Evolutionary conservation across 2,797 vertebrate genomes (phyloP), one percentile per base, ranked within the genome.

Genomic region (Channallabes apus): DNA sequence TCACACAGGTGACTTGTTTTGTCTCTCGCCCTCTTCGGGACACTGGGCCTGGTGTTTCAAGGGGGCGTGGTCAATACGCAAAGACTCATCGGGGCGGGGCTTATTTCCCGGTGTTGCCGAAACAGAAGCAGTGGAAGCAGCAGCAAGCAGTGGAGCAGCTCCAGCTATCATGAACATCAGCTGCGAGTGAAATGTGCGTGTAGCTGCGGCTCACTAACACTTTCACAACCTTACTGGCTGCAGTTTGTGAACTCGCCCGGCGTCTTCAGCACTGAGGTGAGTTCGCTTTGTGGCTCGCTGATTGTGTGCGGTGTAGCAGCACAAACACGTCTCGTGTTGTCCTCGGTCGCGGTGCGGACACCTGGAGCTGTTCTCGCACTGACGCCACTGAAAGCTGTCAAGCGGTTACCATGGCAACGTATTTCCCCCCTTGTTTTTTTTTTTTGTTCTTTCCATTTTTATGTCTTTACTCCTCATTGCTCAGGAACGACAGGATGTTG

Each of bases 251-350:
- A 58, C 51, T 11, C 51, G 4, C 20, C 5, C 27, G 65, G 9
- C 73, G 18, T 22, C 38, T 78, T 79, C 69, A 79, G 83, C 68
- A 72, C 67, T 58, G 54, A 86, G 88, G 86, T 87, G 64, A 79
- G 82, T n/a, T 72, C 83, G 69, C 29, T 78, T 8, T 35, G 54
- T 77, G 54, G 51, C 22, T 18, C 4, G 64, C 11, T 46, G 32
- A 15, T 27, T n/a, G 24, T 2, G 38, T 76, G 27, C 54, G 35
- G 51, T 22, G 27, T 4, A 24, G 56, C 35, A 76, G 24, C 4
- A 56, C 29, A 54, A 18, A 32, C 14, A 15, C 3, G 20, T 17
- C 15, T 75, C 22, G 6, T n/a, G 69, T 46, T 24, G 68, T 71
- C 7, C 20, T 72, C 22, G 46, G 72, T 27, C 27, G 72, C 56